phyloP scores from a whole-genome alignment of 2,113 vertebrate genomes.

The Callospermophilus lateralis region DNA sequence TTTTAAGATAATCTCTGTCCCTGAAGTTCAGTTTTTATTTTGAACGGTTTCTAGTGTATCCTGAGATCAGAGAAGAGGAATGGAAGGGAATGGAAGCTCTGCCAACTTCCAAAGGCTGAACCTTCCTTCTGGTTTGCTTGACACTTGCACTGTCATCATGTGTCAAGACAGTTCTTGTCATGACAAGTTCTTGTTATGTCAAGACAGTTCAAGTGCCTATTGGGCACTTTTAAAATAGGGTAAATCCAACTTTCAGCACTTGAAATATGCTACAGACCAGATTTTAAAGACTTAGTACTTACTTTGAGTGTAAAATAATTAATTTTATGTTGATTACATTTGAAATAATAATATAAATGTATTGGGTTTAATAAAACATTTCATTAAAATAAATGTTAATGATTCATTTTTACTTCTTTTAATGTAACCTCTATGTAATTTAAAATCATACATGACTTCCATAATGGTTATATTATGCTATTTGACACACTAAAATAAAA shows the following conservation, averaged over 20 bases:
- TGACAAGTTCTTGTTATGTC: too few species aligned
- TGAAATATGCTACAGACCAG: background rate
- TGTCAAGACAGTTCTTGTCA: too few species aligned
- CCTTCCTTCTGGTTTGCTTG: background rate
- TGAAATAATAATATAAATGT: background rate
- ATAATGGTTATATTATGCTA: background rate
- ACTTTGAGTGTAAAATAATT: background rate
- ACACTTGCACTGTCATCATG: background rate
- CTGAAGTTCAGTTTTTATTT: background rate
- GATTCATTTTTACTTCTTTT: background rate
- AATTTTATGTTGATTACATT: background rate
- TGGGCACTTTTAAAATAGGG: background rate
- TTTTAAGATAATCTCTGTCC: background rate
- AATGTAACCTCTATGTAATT: background rate
- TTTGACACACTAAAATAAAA: background rate
- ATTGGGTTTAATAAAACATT: background rate
- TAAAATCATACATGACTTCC: background rate
- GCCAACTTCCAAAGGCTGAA: background rate
- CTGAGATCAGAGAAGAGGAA: background rate
- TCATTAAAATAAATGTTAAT: conserved; percentile 8
- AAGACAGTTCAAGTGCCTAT: background rate
- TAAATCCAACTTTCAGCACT: background rate
- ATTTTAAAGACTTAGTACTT: background rate
- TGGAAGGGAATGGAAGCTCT: background rate
- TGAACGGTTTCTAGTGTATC: background rate